Percentiles rank a stretch among this genome's conserved stretches.
Evolutionary conservation across 2,113 vertebrate genomes (phyloP).

Genomic region (Columba janthina): DNA sequence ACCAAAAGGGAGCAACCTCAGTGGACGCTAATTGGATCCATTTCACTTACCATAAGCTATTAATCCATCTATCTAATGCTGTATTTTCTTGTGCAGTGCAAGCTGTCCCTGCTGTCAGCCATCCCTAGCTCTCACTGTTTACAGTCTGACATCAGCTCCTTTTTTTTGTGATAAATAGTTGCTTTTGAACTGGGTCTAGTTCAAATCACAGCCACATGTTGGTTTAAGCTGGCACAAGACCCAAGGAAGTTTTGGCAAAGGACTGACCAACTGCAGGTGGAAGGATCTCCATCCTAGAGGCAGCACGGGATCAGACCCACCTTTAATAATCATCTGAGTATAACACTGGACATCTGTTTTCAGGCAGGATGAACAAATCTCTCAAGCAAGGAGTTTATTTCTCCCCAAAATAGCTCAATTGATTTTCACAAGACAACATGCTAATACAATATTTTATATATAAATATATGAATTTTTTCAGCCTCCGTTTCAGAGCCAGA

Average conservation of each 20-base stretch:
- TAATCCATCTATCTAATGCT: background rate
- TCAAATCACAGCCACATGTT: background rate
- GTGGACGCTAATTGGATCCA: background rate
- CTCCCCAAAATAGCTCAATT: background rate
- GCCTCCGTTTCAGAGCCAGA: background rate
- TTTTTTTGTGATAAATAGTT: background rate
- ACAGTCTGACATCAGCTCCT: background rate
- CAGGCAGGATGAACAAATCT: background rate
- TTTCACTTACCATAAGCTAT: background rate
- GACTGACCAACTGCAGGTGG: background rate
- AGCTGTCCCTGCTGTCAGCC: background rate
- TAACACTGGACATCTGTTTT: background rate
- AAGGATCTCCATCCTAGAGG: background rate
- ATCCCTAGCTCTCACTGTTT: background rate
- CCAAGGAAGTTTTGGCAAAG: background rate
- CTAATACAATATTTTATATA: background rate
- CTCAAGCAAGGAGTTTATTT: background rate
- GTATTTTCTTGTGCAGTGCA: background rate
- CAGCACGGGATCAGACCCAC: background rate
- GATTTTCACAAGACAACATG: background rate
- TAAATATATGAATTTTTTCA: accelerated
- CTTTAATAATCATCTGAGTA: background rate
- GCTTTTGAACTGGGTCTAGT: background rate
- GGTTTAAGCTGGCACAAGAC: background rate
- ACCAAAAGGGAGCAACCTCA: background rate